These are phyloP conservation scores for Paratrypauchen microcephalus DNA, from an alignment of 2,797 vertebrate species.

Conservation along the genomic window DNA sequence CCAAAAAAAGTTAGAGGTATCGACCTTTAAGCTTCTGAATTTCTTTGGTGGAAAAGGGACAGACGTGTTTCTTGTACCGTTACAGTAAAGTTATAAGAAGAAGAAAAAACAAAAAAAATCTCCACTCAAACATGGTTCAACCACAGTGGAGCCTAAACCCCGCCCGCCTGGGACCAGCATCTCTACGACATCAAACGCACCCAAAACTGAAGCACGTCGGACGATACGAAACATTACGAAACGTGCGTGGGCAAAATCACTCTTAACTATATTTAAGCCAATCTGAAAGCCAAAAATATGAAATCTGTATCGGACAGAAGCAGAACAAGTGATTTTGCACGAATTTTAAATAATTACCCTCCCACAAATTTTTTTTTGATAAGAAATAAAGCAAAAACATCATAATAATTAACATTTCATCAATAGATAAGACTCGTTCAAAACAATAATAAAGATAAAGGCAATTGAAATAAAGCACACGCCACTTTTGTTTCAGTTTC, in stretches of 20 bases:
- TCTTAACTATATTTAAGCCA: neutral
- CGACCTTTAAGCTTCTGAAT: neutral
- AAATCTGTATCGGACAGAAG: too few relatives aligned
- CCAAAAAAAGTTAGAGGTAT: too few relatives aligned
- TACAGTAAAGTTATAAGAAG: neutral
- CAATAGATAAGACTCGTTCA: slow-evolving; percentile 26
- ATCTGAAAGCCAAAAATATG: neutral
- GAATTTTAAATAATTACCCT: slow-evolving; percentile 12
- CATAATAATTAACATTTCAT: slow-evolving; percentile 19
- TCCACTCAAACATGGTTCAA: slow-evolving; percentile 34
- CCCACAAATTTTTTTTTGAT: neutral
- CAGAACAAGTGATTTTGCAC: neutral
- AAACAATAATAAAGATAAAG: slow-evolving; percentile 20
- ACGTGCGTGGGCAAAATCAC: too few relatives aligned
- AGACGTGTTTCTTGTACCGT: neutral
- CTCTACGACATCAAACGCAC: slow-evolving; percentile 23
- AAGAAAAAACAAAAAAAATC: neutral
- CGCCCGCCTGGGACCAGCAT: slow-evolving; percentile 13
- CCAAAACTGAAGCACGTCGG: neutral
- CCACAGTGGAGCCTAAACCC: slow-evolving; percentile 19
- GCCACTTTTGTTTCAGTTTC: slow-evolving; percentile 2
- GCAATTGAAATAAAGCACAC: slow-evolving; percentile 32
- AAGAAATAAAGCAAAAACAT: slow-evolving; percentile 35
- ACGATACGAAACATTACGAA: neutral
- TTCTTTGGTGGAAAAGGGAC: slow-evolving; percentile 2